A percentile compares a stretch with the other conserved stretches of the same genome.
Conservation (phyloP, 2,113 vertebrate genomes). For the Embiotoca jacksoni region DNA sequence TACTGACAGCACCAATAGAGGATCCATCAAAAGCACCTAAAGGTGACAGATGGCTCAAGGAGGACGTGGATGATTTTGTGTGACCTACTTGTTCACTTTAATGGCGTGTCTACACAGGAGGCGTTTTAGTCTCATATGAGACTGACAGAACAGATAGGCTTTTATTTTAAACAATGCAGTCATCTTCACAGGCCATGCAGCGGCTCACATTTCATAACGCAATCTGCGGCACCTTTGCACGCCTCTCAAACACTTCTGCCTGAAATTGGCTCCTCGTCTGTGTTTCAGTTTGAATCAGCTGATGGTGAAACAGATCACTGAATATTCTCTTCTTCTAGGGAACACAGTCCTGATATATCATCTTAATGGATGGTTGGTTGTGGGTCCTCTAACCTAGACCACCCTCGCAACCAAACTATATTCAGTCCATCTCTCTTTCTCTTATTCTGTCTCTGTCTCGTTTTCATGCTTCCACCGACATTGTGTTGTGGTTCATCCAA, state of each 20-base stretch:
- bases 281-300: background rate
- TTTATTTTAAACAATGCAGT: slow-evolving; percentile 2
- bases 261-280: background rate
- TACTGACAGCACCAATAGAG: slow-evolving; percentile 52
- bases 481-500: slow-evolving; percentile 37
- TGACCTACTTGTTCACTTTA: slow-evolving; percentile 43
- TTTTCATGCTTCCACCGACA: background rate
- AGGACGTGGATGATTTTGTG: slow-evolving; percentile 41
- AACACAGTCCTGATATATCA: background rate
- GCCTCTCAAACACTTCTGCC: background rate
- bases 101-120: background rate
- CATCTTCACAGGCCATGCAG: background rate
- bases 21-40: slow-evolving; percentile 50
- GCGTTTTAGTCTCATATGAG: background rate
- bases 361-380: too few relatives aligned
- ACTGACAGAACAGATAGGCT: slow-evolving; percentile 2
- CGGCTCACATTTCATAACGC: background rate
- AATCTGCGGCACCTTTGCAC: background rate
- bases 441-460: background rate
- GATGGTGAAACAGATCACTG: background rate
- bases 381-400: too few relatives aligned
- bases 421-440: too few relatives aligned
- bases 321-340: background rate
- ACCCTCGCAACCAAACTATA: too few relatives aligned
- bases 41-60: slow-evolving; percentile 47